Evolutionary conservation across 2,888 invertebrate species (phyloP).

Genomic region (Agrilus cyanescens): DNA sequence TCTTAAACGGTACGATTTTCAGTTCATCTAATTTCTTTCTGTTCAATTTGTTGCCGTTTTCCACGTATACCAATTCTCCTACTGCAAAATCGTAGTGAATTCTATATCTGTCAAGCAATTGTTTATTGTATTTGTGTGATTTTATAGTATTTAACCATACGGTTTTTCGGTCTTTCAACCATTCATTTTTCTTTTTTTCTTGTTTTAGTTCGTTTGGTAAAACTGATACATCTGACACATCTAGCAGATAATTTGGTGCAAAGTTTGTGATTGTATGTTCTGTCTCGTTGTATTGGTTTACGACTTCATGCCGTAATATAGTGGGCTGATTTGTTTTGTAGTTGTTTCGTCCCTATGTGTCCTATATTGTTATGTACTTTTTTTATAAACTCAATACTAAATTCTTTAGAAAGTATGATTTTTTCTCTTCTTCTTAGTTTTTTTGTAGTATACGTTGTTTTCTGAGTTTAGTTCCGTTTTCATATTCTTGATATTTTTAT

Average conservation of each 20-base stretch:
- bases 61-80: conserved; percentile 6
- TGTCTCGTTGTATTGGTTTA: conserved; percentile 20
- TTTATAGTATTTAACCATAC: conserved; percentile 2
- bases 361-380: neutral
- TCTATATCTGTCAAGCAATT: conserved; percentile 3
- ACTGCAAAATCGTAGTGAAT: neutral
- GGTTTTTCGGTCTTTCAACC: neutral
- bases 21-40: conserved; percentile 2
- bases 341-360: conserved; percentile 1
- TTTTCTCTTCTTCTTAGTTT: too few relatives aligned
- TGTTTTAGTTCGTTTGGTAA: conserved; percentile 10
- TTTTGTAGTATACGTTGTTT: too few relatives aligned
- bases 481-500: too few relatives aligned
- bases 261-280: conserved; percentile 18
- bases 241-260: conserved; percentile 13
- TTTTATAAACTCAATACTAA: neutral
- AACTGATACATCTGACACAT: conserved; percentile 6
- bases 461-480: neutral
- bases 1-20: too few relatives aligned
- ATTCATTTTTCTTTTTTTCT: neutral
- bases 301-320: conserved; percentile 11
- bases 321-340: too few relatives aligned
- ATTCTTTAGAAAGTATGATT: conserved; percentile 2
- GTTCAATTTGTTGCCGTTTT: conserved; percentile 6
- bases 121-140: conserved; percentile 2